Percentiles rank a stretch among this genome's conserved stretches.
phyloP scores from a whole-genome alignment of 2,888 invertebrate species.

The Endomychus coccineus region DNA sequence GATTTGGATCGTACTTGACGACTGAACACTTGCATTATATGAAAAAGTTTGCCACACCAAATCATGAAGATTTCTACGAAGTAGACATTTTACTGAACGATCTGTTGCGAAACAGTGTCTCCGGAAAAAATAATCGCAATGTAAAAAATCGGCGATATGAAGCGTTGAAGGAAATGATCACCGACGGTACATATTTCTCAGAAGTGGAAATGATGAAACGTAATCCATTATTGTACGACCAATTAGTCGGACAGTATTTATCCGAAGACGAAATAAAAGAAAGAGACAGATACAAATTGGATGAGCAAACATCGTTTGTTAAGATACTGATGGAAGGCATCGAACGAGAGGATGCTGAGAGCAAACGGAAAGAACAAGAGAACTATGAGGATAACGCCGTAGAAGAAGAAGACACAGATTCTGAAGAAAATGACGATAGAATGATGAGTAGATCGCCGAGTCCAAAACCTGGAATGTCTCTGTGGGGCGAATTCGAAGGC shows the following conservation, averaged over 20 bases:
- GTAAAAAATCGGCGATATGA: conserved; percentile 75
- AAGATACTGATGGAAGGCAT: conserved; percentile 74
- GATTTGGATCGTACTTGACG: conserved; percentile 67
- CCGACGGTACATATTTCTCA: conserved; percentile 71
- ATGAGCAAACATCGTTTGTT: conserved; percentile 58
- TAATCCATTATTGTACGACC: conserved; percentile 84
- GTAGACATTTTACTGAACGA: conserved; percentile 58
- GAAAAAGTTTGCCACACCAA: conserved; percentile 39
- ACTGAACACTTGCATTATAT: conserved; percentile 66
- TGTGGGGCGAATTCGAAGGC: conserved; percentile 36
- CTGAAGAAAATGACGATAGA: conserved; percentile 20
- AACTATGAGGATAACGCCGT: conserved; percentile 50
- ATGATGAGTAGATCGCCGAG: conserved; percentile 20
- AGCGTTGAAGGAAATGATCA: conserved; percentile 67
- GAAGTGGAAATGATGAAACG: conserved; percentile 91
- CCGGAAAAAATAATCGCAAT: conserved; percentile 38
- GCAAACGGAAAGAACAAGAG: conserved; percentile 55
- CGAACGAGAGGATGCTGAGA: conserved; percentile 62
- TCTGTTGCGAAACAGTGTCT: conserved; percentile 49
- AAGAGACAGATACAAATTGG: conserved; percentile 50
- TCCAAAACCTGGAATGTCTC: conserved; percentile 24
- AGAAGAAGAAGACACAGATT: conserved; percentile 38
- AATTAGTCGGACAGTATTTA: conserved; percentile 80
- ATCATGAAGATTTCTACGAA: conserved; percentile 46
- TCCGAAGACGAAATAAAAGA: conserved; percentile 65